Conservation (phyloP, 2,113 vertebrate species). For the Amphiprion percula region DNA sequence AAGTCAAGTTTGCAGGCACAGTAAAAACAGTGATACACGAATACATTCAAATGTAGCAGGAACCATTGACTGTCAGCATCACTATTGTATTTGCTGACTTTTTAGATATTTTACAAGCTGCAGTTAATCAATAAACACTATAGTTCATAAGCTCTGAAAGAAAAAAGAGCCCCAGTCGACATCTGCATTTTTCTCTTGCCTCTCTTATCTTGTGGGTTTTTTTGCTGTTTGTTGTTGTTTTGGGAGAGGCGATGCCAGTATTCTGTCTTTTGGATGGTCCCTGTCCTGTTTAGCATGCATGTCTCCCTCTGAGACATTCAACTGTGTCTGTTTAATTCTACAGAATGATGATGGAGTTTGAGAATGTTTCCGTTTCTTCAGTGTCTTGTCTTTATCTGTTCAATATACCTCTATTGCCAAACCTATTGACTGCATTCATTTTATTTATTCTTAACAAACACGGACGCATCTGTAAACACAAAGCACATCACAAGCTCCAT, state of each 20-base stretch:
- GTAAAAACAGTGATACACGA: no score
- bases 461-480: background rate
- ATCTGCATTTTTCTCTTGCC: background rate
- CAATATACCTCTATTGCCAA: background rate
- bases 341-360: conserved; percentile 24
- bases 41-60: no score
- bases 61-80: no score
- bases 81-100: no score
- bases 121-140: background rate
- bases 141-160: background rate
- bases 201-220: conserved; percentile 21
- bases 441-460: conserved; percentile 11
- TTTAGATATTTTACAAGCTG: background rate
- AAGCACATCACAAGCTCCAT: conserved; percentile 7
- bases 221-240: conserved; percentile 15
- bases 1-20: background rate
- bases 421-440: background rate
- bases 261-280: conserved; percentile 10
- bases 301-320: conserved; percentile 25
- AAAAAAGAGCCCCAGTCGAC: background rate
- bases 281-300: conserved; percentile 40
- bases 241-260: background rate
- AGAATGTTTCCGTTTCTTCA: conserved; percentile 19
- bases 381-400: conserved; percentile 21
- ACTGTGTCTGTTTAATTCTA: conserved; percentile 30